Evolutionary conservation across 2,113 vertebrate species (phyloP).

Genomic region (Peromyscus leucopus): DNA sequence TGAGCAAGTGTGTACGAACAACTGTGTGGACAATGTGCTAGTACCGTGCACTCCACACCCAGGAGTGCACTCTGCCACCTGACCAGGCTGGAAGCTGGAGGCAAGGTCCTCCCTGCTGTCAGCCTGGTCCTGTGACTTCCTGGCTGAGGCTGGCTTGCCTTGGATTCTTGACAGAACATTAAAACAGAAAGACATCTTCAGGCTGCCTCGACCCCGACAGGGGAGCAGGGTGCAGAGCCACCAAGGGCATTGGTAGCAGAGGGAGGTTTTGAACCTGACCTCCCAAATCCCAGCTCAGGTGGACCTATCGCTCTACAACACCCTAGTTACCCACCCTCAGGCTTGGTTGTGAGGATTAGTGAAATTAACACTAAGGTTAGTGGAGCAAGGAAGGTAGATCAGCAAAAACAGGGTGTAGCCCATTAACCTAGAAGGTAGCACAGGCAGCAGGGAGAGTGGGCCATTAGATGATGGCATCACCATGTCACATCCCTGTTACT

Average conservation of each 20-base stretch:
- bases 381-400: neutral
- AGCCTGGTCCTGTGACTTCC: neutral
- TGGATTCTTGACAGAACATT: neutral
- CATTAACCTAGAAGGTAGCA: neutral
- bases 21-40: neutral
- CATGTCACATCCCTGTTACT: constrained; percentile 31
- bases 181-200: neutral
- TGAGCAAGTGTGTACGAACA: neutral
- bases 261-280: neutral
- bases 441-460: neutral
- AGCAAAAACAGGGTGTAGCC: constrained; percentile 3
- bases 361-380: neutral
- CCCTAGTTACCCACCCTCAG: neutral
- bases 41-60: neutral
- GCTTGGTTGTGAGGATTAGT: neutral
- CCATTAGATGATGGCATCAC: neutral
- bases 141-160: neutral
- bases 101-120: neutral
- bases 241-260: neutral
- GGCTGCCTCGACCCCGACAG: neutral
- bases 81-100: neutral
- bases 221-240: neutral
- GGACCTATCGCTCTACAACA: neutral
- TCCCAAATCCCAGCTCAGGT: neutral
- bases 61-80: neutral